These are phyloP conservation scores for Ophion ellenae DNA, from an alignment of 2,888 invertebrate species.

Conservation along the genomic window DNA sequence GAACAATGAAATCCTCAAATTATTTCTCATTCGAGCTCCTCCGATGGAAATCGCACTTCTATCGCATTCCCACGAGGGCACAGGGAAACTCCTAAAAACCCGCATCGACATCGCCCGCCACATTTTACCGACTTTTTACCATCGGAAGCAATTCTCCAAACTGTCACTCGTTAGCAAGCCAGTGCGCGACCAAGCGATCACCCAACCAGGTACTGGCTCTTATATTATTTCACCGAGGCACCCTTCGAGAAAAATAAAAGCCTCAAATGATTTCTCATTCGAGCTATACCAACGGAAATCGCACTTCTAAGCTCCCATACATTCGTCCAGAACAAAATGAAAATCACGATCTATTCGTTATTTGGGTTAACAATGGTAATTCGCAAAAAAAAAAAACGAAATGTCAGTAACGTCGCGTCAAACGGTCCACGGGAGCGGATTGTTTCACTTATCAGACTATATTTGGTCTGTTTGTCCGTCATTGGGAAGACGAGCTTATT, in stretches of 20 bases:
- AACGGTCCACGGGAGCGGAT: constrained; percentile 46
- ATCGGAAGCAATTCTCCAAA: no score
- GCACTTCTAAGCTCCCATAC: background rate
- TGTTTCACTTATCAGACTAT: constrained; percentile 56
- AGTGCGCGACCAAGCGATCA: no score
- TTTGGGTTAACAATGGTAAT: background rate
- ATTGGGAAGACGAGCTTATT: constrained; percentile 64
- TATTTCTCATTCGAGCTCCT: no score
- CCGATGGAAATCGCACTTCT: no score
- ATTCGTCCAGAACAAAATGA: background rate
- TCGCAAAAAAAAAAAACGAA: background rate
- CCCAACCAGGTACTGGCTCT: no score
- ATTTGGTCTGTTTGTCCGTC: constrained; percentile 63
- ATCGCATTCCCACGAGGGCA: no score
- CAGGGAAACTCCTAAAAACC: no score
- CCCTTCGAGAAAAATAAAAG: background rate
- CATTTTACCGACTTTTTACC: no score
- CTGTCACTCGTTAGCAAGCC: no score
- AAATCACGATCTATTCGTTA: background rate
- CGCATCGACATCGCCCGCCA: no score
- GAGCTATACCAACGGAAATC: no score
- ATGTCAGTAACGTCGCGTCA: background rate
- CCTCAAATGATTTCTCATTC: background rate
- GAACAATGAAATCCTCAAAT: no score
- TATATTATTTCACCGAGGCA: background rate